phyloP scores from a whole-genome alignment of 2,113 vertebrate species.

The Neotoma lepida region DNA sequence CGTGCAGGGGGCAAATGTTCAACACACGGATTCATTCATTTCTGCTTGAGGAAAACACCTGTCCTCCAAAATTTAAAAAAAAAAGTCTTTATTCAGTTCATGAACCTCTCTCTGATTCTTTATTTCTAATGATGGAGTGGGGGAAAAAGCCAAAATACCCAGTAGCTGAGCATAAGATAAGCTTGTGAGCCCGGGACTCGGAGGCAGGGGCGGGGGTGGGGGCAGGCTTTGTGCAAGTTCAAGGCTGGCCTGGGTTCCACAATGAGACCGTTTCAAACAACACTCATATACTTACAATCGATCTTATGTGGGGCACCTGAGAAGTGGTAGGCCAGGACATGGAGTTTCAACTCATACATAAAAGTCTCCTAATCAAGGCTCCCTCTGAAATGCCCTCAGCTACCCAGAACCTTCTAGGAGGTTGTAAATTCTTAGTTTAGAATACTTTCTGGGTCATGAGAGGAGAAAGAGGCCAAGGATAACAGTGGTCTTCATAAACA shows the following conservation, averaged over 20 bases:
- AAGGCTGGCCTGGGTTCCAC: background rate
- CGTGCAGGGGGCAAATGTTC: background rate
- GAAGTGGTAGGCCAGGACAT: background rate
- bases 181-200: background rate
- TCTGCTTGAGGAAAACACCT: background rate
- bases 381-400: background rate
- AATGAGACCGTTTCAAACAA: background rate
- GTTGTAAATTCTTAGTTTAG: background rate
- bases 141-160: background rate
- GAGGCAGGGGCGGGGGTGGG: background rate
- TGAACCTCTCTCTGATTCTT: background rate
- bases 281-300: background rate
- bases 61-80: background rate
- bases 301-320: background rate
- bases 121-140: background rate
- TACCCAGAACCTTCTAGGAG: slow-evolving; percentile 48
- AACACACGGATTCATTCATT: background rate
- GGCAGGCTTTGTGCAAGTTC: background rate
- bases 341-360: background rate
- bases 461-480: background rate
- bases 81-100: background rate
- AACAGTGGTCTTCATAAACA: background rate
- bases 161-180: background rate
- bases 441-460: background rate
- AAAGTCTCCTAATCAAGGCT: background rate